Conservation (phyloP, 2,797 vertebrate genomes). For the Chiloscyllium punctatum region DNA sequence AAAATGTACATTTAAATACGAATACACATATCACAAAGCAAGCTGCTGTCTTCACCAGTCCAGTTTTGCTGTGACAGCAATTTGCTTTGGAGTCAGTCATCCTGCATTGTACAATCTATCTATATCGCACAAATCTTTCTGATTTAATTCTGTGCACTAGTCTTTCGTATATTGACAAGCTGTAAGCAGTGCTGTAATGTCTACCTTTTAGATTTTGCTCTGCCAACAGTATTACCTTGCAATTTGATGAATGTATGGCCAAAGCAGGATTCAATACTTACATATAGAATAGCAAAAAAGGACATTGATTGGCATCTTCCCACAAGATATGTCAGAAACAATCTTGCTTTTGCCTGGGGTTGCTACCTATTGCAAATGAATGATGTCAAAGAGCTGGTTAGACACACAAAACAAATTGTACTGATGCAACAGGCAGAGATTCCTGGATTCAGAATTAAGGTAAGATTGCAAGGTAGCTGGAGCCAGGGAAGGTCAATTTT, state of each 20-base stretch:
- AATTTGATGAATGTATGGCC: not conserved
- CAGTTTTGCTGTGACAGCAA: conserved; percentile 7
- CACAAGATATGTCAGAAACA: not conserved
- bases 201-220: not conserved
- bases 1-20: not conserved
- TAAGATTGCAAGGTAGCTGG: too few species aligned
- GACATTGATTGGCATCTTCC: not conserved
- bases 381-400: not conserved
- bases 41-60: not conserved
- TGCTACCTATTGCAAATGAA: not conserved
- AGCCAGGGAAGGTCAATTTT: too few species aligned
- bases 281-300: too few species aligned
- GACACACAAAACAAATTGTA: not conserved
- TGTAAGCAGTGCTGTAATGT: not conserved
- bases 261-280: not conserved
- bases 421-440: not conserved
- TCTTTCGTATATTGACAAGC: not conserved
- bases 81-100: not conserved
- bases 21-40: not conserved
- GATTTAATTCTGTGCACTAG: not conserved
- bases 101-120: not conserved
- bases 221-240: not conserved
- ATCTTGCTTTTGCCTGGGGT: not conserved
- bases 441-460: too few species aligned
- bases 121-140: not conserved